Evolutionary conservation across 2,797 vertebrate genomes (phyloP).

Genomic region (Nasua narica): DNA sequence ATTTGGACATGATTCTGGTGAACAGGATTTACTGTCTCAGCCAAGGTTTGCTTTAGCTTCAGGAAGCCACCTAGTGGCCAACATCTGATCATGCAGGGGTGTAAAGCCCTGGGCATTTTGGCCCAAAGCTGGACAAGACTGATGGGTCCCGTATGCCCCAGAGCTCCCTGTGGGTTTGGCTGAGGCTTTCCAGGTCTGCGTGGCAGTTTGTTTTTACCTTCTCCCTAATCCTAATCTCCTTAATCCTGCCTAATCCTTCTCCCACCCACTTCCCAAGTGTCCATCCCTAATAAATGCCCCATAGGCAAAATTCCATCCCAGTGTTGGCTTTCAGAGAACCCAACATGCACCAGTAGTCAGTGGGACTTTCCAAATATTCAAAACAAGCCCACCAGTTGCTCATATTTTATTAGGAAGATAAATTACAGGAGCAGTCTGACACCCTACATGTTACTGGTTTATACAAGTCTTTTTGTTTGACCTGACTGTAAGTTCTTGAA

Average conservation of each 20-base stretch:
- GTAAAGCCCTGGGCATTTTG: background rate
- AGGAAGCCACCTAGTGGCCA: background rate
- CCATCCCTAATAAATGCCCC: background rate
- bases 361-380: background rate
- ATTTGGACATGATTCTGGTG: background rate
- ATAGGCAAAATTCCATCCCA: background rate
- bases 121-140: background rate
- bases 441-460: background rate
- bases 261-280: no score
- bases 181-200: background rate
- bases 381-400: background rate
- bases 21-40: background rate
- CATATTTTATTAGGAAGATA: background rate
- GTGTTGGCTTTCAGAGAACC: background rate
- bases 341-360: background rate
- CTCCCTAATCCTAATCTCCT: background rate
- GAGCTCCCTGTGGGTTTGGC: background rate
- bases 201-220: background rate
- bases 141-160: background rate
- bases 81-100: background rate
- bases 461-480: background rate
- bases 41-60: background rate
- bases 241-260: background rate
- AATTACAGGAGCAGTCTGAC: background rate
- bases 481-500: background rate